Base-by-base conservation (phyloP, 2,113 vertebrate species). In the Tautogolabrus adspersus region DNA sequence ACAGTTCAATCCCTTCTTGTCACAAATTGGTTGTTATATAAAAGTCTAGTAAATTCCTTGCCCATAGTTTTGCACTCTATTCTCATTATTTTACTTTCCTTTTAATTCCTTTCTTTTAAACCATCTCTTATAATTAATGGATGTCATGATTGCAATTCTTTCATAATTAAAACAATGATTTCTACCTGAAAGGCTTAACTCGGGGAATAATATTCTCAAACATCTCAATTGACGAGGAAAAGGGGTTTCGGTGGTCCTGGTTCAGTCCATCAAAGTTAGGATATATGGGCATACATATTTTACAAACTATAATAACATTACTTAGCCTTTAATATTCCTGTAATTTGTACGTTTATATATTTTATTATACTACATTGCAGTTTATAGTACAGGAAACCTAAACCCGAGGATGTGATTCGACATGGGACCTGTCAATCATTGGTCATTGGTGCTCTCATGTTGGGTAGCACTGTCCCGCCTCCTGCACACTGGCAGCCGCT, bases 381-480 rank as follows among this genome's bases (percentile, higher is more conserved):
- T 47, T 0, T 2, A n/a, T 7, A 5, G 6, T 62, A 30, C 2
- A 52, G 65, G 49, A 54, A 66, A 8, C 10, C 18, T 19, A 1
- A 51, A 15, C 19, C 3, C 57, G 2, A 11, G 12, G 8, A 0
- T 22, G 19, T 82, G 83, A 90, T 87, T 88, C 2, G 85, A 15
- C 76, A 1, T 3, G 6, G 26, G 0, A 1, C 0, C 30, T 70
- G 85, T 86, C 90, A 84, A 3, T 91, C 82, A 72, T 1, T 0
- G 38, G 49, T 3, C 8, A 8, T 2, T 3, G 59, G n/a, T 56
- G 57, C 6, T 5, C n/a, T 64, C 9, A 77, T 0, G 90, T 85
- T 88, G 75, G 89, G 87, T 69, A 55, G 82, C 71, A 2, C 72
- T 0, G 84, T 19, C 13, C 88, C 82, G 58, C 79, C 91, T 26